Evolutionary conservation across 2,113 vertebrate genomes (phyloP).

Genomic region (Propithecus coquereli): DNA sequence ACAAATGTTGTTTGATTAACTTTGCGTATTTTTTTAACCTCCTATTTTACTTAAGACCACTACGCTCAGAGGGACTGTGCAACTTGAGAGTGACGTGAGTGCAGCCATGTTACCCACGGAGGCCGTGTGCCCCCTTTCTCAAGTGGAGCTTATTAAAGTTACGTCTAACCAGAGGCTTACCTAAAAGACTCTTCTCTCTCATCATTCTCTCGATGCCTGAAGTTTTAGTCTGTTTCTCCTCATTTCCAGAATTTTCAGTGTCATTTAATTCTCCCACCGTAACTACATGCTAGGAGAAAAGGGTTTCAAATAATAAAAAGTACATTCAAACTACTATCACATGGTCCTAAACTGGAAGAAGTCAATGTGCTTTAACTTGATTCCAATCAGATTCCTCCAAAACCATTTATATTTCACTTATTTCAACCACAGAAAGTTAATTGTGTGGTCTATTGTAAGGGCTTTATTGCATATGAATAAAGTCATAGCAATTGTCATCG

Average conservation of each 20-base stretch:
- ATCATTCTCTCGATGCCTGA: not conserved
- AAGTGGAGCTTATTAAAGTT: not conserved
- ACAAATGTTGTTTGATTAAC: slow-evolving; percentile 21
- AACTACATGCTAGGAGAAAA: slow-evolving; percentile 40
- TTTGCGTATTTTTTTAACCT: not conserved
- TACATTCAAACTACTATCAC: not conserved
- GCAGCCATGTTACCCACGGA: not conserved
- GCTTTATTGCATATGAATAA: slow-evolving; percentile 42
- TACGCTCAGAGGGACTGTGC: not conserved
- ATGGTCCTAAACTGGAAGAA: not conserved
- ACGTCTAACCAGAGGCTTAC: slow-evolving; percentile 33
- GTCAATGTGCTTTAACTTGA: not conserved
- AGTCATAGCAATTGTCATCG: not conserved
- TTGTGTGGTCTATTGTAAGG: not conserved
- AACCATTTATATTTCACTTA: not conserved
- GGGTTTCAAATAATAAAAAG: slow-evolving; percentile 3
- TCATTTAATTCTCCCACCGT: slow-evolving; percentile 68
- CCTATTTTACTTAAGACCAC: not conserved
- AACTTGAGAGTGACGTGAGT: not conserved
- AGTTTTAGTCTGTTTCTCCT: slow-evolving; percentile 27
- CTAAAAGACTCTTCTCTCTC: not conserved
- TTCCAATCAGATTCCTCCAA: not conserved
- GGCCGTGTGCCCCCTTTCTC: not conserved
- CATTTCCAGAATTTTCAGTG: slow-evolving; percentile 54
- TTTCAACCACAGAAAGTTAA: slow-evolving; percentile 46